Evolutionary conservation across 1,140 invertebrate genomes (phyloP).

Genomic region (Hyposmocoma kahamanoa): DNA sequence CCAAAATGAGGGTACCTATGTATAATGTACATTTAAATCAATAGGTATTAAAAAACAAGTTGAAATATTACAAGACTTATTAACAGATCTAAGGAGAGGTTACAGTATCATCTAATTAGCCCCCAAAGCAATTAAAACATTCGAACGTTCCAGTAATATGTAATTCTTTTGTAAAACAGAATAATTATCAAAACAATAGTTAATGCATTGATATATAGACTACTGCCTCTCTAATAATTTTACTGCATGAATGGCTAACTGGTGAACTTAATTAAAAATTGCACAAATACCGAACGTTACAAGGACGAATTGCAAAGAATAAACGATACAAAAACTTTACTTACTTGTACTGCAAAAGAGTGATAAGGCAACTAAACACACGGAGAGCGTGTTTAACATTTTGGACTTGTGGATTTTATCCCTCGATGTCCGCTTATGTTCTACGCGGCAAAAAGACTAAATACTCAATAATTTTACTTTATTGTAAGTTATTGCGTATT

Average conservation of each 20-base stretch:
- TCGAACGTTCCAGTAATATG: neutral
- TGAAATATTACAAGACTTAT: too few species aligned
- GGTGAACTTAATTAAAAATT: neutral
- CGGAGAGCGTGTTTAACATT: conserved; percentile 55
- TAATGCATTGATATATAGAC: too few species aligned
- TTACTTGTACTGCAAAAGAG: conserved; percentile 50
- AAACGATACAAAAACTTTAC: conserved; percentile 23
- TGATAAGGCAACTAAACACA: conserved; percentile 48
- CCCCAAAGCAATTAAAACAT: neutral
- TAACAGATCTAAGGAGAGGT: too few species aligned
- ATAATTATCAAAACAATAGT: too few species aligned
- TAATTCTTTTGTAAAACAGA: neutral
- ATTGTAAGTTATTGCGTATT: conserved; percentile 60
- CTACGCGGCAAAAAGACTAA: conserved; percentile 30
- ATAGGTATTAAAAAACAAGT: too few species aligned
- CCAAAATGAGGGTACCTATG: too few species aligned
- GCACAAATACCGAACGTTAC: conserved; percentile 9
- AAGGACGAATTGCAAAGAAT: conserved; percentile 27
- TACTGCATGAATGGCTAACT: neutral
- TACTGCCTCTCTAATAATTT: too few species aligned
- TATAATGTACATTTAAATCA: too few species aligned
- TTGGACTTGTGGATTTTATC: conserved; percentile 23
- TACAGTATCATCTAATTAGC: too few species aligned
- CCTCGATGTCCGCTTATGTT: conserved; percentile 22
- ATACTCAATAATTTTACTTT: conserved; percentile 56